These are phyloP conservation scores for Brachypteracias leptosomus DNA, from an alignment of 2,113 vertebrate genomes.

Conservation along the genomic window DNA sequence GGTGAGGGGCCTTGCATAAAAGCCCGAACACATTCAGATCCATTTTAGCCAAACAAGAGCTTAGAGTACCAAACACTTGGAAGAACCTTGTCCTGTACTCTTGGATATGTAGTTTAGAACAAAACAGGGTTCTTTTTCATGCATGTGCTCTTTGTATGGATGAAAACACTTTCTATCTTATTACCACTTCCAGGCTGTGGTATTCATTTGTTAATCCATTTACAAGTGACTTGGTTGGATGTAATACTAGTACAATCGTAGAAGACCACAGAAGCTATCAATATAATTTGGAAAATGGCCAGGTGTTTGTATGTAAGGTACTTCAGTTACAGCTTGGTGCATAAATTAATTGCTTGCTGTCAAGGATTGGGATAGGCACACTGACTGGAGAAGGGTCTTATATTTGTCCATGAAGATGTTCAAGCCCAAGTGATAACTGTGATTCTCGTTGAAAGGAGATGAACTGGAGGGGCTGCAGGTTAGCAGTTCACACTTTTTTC, in stretches of 20 bases:
- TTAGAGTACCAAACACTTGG: background rate
- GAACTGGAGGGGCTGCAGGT: background rate
- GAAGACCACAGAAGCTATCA: background rate
- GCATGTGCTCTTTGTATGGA: accelerated
- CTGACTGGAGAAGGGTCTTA: background rate
- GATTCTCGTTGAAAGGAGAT: background rate
- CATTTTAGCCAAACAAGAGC: background rate
- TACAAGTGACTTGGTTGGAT: background rate
- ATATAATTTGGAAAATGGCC: background rate
- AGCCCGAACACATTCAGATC: background rate
- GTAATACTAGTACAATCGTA: background rate
- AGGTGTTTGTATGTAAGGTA: background rate
- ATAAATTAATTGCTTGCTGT: background rate
- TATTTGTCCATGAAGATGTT: background rate
- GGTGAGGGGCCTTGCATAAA: background rate
- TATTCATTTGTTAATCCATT: background rate
- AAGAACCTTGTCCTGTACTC: background rate
- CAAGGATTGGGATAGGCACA: background rate
- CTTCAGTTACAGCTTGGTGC: background rate
- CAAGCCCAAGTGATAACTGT: background rate
- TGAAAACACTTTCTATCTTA: background rate
- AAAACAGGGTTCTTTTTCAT: background rate
- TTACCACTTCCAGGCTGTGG: background rate
- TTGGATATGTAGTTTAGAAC: background rate
- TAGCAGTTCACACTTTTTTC: background rate